Percentiles rank a stretch among this genome's conserved stretches.
Conservation (phyloP, 64 coral and sea anemone species). For the Catalaphyllia jardinei region DNA sequence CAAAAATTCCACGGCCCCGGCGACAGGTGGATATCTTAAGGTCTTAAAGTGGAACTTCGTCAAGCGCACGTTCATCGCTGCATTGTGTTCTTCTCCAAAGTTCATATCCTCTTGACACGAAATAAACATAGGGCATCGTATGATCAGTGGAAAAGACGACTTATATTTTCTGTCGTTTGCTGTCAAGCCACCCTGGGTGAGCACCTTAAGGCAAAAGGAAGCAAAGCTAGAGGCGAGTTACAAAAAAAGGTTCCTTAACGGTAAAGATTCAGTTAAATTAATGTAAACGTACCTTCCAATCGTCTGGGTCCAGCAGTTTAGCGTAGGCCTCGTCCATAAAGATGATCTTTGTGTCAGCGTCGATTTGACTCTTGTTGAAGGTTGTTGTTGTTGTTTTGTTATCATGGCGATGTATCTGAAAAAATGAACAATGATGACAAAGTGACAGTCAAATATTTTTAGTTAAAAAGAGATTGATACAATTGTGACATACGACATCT, state of each 20-base stretch:
- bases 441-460: too few species aligned
- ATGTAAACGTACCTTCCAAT: slow-evolving; percentile 4
- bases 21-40: too few species aligned
- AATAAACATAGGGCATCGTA: too few species aligned
- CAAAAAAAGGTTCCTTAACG: too few species aligned
- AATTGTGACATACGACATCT: too few species aligned
- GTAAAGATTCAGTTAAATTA: too few species aligned
- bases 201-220: slow-evolving; percentile 4
- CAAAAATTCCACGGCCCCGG: too few species aligned
- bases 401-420: slow-evolving; percentile 19
- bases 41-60: too few species aligned
- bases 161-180: not conserved
- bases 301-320: slow-evolving; percentile 23
- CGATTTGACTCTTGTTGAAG: slow-evolving; percentile 45
- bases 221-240: too few species aligned
- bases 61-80: not conserved
- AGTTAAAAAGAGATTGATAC: too few species aligned
- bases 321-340: slow-evolving; percentile 15
- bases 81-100: not conserved
- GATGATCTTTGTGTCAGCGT: slow-evolving; percentile 38
- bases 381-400: slow-evolving; percentile 6
- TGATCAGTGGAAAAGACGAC: not conserved
- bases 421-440: too few species aligned
- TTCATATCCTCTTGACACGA: too few species aligned
- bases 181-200: slow-evolving; percentile 29